Base-by-base conservation (phyloP, 2,113 vertebrate genomes). In the Campylomormyrus numenius region DNA sequence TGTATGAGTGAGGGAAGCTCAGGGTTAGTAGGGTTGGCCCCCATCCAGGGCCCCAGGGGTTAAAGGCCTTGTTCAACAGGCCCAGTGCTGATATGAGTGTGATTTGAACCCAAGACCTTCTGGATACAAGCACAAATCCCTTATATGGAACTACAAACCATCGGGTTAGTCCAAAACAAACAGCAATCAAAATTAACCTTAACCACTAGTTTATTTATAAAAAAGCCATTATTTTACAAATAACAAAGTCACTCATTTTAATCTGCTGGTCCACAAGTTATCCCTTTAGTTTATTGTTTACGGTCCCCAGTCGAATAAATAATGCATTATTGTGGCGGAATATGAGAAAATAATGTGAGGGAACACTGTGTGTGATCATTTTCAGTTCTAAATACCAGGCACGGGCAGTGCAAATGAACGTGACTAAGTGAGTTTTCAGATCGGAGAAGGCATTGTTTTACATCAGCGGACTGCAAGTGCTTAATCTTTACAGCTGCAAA, bases 401-500 rank as follows among this genome's bases (percentile, higher is more conserved):
- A 88, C 31, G 5, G 31, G 56, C 87, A 87, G 53, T 35, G 27
- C n/a, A 53, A 56, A 56, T 53, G 19, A 19, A 88, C 13, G 50
- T 88, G 49, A 48, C 49, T 27, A 58, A 53, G 17, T 39, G 52
- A 39, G 52, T 88, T 66, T 62, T 45, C 56, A 15, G 13, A 27
- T 66, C 21, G 46, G 17, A n/a, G 52, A 27, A 88, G 86, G 80
- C 83, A 24, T 85, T 52, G 52, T 53, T 87, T 52, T 24, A 52
- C 49, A 87, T 27, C 27, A 45, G 39, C 7, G 15, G 7, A 21
- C 10, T n/a, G 53, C 50, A 45, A 42, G 19, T 19, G 39, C 50
- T 39, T 58, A 35, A 88, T 88, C 87, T 58, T n/a, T 39, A 88
- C 87, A 35, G 31, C 87, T 42, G 87, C 53, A 42, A 39, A 88